phyloP scores from a whole-genome alignment of 1,140 invertebrate species.

The Ostrea denselamellosa region DNA sequence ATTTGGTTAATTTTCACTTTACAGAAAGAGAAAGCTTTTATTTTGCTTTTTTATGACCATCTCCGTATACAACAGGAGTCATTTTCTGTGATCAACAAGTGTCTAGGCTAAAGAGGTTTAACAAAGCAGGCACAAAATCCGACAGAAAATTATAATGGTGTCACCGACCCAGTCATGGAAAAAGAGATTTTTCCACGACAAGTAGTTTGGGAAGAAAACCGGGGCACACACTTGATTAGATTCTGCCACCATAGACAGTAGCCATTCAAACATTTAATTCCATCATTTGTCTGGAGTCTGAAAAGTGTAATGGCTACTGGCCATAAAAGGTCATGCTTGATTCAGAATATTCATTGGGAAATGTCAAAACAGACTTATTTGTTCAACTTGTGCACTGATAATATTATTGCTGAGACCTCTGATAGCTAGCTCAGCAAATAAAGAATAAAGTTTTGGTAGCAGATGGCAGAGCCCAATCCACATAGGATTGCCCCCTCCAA shows the following conservation, averaged over 20 bases:
- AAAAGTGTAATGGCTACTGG: conserved; percentile 1
- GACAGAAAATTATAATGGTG: conserved; percentile 12
- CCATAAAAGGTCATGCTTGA: conserved; percentile 12
- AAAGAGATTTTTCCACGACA: conserved; percentile 12
- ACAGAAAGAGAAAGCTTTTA: too few species aligned
- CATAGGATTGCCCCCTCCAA: background rate
- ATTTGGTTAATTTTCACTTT: too few species aligned
- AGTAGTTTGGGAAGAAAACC: conserved; percentile 1
- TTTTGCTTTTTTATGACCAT: background rate
- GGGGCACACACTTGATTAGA: background rate
- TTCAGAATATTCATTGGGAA: background rate
- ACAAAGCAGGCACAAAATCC: background rate
- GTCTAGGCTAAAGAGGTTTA: background rate
- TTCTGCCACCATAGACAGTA: background rate
- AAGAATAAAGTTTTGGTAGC: background rate
- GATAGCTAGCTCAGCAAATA: background rate
- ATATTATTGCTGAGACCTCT: background rate
- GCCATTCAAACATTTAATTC: background rate
- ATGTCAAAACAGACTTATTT: conserved; percentile 21
- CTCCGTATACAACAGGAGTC: background rate
- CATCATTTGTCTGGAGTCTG: background rate
- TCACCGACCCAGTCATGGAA: background rate
- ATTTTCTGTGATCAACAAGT: conserved; percentile 3
- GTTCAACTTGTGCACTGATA: background rate
- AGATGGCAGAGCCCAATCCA: background rate